Evolutionary conservation across 2,797 vertebrate species (phyloP), one percentile per base, ranked within the genome.

Genomic region (Parotocinclus haroldoi): DNA sequence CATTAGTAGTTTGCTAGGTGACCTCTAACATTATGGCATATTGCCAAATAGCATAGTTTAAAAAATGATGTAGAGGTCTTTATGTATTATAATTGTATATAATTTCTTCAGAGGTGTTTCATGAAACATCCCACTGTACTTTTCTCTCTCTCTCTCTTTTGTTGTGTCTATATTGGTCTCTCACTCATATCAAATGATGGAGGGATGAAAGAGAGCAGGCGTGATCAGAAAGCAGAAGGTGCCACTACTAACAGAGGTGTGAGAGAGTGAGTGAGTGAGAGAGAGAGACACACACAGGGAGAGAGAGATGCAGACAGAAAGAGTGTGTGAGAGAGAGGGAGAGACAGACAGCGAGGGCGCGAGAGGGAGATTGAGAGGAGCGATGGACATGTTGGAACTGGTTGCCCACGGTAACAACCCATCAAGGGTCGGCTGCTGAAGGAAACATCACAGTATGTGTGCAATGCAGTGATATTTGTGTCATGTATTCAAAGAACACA

Each of bases 401-500:
- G 65, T 73, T 73, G 71, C 71, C 71, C 58, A 68, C 55, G 53
- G 71, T 73, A 73, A 68, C 71, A 19, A 64, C 53, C 65, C 19
- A 42, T 52, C 38, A 52, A 58, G 52, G 14, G 39, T 12, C 52
- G 39, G 19, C 52, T 56, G 64, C 58, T 5, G 46, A 39, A 46
- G 36, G 55, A 66, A 68, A 58, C 38, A 18, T 19, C 36, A 58
- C 50, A 58, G 54, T 66, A 49, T 49, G 37, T 37, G 48, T 57
- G 49, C 45, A 56, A 51, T 53, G 61, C 52, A 58, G 42, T n/a
- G 50, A 40, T 83, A n/a, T n/a, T 75, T 78, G 64, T 73, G 69
- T 68, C 58, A 75, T 69, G 81, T 79, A 75, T 79, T 83, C 78
- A 74, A 81, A 69, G 79, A 83, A 65, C 52, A 58, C 16, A 19